phyloP scores from a whole-genome alignment of 2,888 invertebrate genomes.

The Encarsia formosa region DNA sequence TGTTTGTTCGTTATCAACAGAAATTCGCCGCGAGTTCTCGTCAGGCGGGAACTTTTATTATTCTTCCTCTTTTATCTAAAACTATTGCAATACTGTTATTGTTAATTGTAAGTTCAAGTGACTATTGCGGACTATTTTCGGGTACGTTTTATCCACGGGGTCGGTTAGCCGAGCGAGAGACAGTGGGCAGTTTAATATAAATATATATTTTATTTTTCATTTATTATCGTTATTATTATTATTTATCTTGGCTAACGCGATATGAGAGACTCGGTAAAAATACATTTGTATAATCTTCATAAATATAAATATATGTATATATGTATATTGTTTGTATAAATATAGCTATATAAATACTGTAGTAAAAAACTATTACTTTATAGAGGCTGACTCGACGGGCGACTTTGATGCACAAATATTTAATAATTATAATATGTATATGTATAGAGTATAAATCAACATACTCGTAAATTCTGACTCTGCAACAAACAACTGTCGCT shows the following conservation, averaged over 20 bases:
- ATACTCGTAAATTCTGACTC: slow-evolving; percentile 15
- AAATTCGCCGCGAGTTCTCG: slow-evolving; percentile 4
- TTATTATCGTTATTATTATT: neutral
- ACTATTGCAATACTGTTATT: slow-evolving; percentile 51
- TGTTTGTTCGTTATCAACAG: too few species aligned
- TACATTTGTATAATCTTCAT: slow-evolving; percentile 22
- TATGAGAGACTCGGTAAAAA: slow-evolving; percentile 20
- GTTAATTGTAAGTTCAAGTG: slow-evolving; percentile 45
- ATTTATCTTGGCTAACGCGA: slow-evolving; percentile 17
- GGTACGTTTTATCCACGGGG: slow-evolving; percentile 23
- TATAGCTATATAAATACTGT: slow-evolving; percentile 48
- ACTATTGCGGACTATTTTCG: slow-evolving; percentile 50
- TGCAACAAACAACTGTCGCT: neutral
- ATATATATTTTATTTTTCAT: neutral
- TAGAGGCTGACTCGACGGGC: slow-evolving; percentile 32
- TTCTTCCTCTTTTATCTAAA: slow-evolving; percentile 19
- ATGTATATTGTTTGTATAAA: slow-evolving; percentile 36
- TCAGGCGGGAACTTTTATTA: neutral
- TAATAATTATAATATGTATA: slow-evolving; percentile 12
- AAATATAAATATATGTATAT: slow-evolving; percentile 39
- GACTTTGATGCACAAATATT: slow-evolving; percentile 22
- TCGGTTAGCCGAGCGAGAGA: slow-evolving; percentile 21
- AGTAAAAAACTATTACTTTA: slow-evolving; percentile 45
- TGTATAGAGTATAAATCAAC: neutral
- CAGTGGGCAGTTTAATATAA: slow-evolving; percentile 20